Evolutionary conservation across 2,888 invertebrate species (phyloP).

Genomic region (Mylabris sibirica): DNA sequence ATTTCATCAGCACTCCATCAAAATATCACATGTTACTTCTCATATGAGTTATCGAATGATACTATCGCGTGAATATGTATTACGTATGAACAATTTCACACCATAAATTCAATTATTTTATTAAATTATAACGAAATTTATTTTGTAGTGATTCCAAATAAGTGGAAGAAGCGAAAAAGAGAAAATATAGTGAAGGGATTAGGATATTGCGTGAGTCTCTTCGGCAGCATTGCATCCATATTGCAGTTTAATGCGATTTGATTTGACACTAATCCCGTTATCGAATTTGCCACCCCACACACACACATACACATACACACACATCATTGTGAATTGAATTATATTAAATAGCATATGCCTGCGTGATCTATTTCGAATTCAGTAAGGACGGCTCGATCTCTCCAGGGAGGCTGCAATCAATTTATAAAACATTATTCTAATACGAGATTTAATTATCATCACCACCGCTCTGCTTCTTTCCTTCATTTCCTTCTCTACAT

Average conservation of each 20-base stretch:
- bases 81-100: conserved; percentile 19
- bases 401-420: conserved; percentile 45
- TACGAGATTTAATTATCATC: conserved; percentile 21
- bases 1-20: conserved; percentile 55
- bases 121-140: background rate
- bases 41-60: conserved; percentile 56
- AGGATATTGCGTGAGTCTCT: conserved; percentile 37
- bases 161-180: background rate
- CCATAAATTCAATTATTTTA: conserved; percentile 1
- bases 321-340: conserved; percentile 61
- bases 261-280: conserved; percentile 65
- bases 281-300: conserved; percentile 62
- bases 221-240: conserved; percentile 52
- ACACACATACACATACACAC: conserved; percentile 20
- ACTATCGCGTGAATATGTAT: conserved; percentile 46
- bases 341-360: conserved; percentile 63
- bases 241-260: conserved; percentile 63
- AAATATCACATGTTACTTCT: conserved; percentile 57
- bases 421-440: conserved; percentile 50
- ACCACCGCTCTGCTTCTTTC: background rate
- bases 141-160: background rate
- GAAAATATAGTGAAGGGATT: conserved; percentile 17
- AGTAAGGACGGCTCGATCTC: conserved; percentile 41
- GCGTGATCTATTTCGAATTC: conserved; percentile 52
- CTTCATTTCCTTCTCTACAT: background rate